Conservation (phyloP, 1,140 invertebrate species). For the Zaprionus camerounensis region DNA sequence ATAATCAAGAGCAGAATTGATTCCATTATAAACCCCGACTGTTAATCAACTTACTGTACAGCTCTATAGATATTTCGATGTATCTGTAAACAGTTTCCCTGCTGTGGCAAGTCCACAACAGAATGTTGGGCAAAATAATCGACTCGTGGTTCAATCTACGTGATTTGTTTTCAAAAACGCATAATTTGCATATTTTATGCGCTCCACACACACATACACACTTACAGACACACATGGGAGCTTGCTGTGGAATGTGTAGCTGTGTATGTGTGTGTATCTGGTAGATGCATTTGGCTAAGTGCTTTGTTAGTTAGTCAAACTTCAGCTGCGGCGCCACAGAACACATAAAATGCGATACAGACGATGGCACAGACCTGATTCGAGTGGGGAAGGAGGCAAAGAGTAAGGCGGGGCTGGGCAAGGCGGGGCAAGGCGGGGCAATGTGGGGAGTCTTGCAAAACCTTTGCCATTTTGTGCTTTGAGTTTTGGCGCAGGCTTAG, state of each 20-base stretch:
- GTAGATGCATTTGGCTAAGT: slow-evolving; percentile 72
- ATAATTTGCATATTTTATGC: slow-evolving; percentile 67
- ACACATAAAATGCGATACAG: slow-evolving; percentile 54
- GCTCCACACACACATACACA: slow-evolving; percentile 3
- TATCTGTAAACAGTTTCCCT: background rate
- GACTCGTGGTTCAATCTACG: slow-evolving; percentile 48
- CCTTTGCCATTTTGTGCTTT: slow-evolving; percentile 73
- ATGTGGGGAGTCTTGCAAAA: slow-evolving; percentile 24
- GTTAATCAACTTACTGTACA: slow-evolving; percentile 7
- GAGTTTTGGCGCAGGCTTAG: slow-evolving; percentile 74
- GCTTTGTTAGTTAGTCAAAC: slow-evolving; percentile 56
- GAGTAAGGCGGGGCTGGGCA: background rate
- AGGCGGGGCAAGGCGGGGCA: background rate
- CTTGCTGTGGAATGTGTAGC: background rate
- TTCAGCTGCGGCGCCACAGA: slow-evolving; percentile 54
- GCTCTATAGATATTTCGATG: background rate
- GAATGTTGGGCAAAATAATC: slow-evolving; percentile 14
- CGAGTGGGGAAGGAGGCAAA: background rate
- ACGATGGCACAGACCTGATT: background rate
- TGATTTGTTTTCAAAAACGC: slow-evolving; percentile 73
- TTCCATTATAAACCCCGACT: background rate
- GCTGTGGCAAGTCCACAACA: background rate
- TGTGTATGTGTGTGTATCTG: slow-evolving; percentile 7
- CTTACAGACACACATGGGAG: background rate
- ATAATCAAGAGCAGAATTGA: background rate